Conservation (phyloP, 2,797 vertebrate species). For the Leptatherina wallacei region DNA sequence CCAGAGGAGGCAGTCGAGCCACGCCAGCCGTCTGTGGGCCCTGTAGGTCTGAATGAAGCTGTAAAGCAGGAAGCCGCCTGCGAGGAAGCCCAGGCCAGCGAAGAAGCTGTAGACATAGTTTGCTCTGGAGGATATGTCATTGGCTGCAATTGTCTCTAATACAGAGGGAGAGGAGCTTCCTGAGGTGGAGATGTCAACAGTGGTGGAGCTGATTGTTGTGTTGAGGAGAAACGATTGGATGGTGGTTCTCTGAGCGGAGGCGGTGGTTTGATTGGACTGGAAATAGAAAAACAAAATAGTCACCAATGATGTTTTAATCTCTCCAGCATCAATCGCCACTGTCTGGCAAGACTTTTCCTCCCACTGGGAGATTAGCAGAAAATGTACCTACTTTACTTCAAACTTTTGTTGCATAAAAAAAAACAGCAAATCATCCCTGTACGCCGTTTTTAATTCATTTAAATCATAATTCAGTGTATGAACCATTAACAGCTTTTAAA, state of each 20-base stretch:
- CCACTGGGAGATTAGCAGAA: constrained; percentile 4
- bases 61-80: constrained; percentile 76
- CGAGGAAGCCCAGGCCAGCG: constrained; percentile 72
- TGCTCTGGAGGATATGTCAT: constrained; percentile 77
- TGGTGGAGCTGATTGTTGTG: background rate
- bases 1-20: constrained; percentile 76
- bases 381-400: background rate
- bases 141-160: constrained; percentile 62
- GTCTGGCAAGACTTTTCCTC: constrained; percentile 1
- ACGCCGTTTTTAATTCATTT: background rate
- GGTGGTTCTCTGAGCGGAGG: background rate
- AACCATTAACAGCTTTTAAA: constrained; percentile 9
- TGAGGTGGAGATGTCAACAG: background rate
- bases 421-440: background rate
- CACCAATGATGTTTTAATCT: constrained; percentile 5
- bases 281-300: constrained; percentile 38
- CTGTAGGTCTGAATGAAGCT: constrained; percentile 76
- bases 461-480: background rate
- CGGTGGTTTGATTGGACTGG: constrained; percentile 37
- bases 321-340: background rate
- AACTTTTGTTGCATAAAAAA: background rate
- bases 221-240: background rate
- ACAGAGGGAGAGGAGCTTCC: rapidly evolving
- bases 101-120: constrained; percentile 79
- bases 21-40: constrained; percentile 50